phyloP scores from a whole-genome alignment of 1,140 invertebrate species.

The Hyposmocoma kahamanoa region DNA sequence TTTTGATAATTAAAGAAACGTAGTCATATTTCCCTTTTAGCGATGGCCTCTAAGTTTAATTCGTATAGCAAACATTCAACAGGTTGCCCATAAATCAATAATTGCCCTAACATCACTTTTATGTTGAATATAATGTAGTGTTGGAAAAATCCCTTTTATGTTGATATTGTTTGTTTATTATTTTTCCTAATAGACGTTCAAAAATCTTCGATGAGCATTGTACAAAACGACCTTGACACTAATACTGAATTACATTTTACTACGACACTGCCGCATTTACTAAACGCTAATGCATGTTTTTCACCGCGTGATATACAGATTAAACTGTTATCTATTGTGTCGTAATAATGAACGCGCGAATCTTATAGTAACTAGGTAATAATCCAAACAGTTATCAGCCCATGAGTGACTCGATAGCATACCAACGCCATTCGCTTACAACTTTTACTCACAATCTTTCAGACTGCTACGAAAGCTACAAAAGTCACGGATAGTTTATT shows the following conservation, averaged over 20 bases:
- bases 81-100: slow-evolving; percentile 37
- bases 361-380: not conserved
- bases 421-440: slow-evolving; percentile 5
- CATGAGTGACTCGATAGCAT: slow-evolving; percentile 48
- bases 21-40: too few relatives aligned
- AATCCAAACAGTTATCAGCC: slow-evolving; percentile 31
- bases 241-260: slow-evolving; percentile 33
- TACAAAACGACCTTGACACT: slow-evolving; percentile 33
- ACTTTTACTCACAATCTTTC: not conserved
- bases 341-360: slow-evolving; percentile 44
- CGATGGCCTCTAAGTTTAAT: too few relatives aligned
- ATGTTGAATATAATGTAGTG: not conserved
- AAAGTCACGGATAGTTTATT: not conserved
- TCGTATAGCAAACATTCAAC: slow-evolving; percentile 33
- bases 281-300: slow-evolving; percentile 61
- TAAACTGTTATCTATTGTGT: slow-evolving; percentile 60
- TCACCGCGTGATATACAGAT: slow-evolving; percentile 60
- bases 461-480: not conserved
- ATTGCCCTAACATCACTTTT: not conserved
- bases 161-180: not conserved
- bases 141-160: not conserved
- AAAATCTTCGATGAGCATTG: slow-evolving; percentile 12
- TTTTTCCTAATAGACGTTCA: not conserved
- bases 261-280: slow-evolving; percentile 17
- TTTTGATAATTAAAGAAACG: too few relatives aligned